phyloP scores from a whole-genome alignment of 2,797 vertebrate genomes.

The Chanos chanos region DNA sequence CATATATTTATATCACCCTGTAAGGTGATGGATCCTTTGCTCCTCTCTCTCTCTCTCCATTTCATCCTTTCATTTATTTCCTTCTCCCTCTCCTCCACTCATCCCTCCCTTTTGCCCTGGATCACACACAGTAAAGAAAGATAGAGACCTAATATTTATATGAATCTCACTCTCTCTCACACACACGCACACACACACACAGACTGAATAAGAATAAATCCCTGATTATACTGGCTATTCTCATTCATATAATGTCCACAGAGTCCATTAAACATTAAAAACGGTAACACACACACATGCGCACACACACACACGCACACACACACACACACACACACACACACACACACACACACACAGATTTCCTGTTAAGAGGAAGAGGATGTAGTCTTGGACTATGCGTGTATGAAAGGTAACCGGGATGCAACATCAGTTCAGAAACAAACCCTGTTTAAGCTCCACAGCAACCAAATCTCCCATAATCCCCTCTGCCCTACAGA shows the following conservation, averaged over 20 bases:
- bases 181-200: neutral
- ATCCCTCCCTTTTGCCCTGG: neutral
- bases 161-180: too few relatives aligned
- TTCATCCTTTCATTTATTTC: neutral
- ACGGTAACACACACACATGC: neutral
- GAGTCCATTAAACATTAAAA: neutral
- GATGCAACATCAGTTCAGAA: constrained; percentile 7
- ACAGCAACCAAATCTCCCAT: neutral
- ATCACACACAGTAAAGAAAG: too few relatives aligned
- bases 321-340: constrained; percentile 4
- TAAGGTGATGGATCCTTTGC: too few relatives aligned
- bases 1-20: neutral
- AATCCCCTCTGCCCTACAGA: neutral
- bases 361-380: too few relatives aligned
- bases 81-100: neutral
- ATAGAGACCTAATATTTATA: too few relatives aligned
- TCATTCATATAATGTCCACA: neutral
- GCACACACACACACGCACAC: neutral
- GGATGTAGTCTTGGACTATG: too few relatives aligned
- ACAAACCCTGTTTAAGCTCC: neutral
- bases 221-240: neutral
- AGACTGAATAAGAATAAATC: neutral
- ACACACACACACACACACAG: constrained; percentile 14
- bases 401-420: neutral
- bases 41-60: neutral